Evolutionary conservation across 2,888 invertebrate genomes (phyloP).

Genomic region (Dermolepida albohirtum): DNA sequence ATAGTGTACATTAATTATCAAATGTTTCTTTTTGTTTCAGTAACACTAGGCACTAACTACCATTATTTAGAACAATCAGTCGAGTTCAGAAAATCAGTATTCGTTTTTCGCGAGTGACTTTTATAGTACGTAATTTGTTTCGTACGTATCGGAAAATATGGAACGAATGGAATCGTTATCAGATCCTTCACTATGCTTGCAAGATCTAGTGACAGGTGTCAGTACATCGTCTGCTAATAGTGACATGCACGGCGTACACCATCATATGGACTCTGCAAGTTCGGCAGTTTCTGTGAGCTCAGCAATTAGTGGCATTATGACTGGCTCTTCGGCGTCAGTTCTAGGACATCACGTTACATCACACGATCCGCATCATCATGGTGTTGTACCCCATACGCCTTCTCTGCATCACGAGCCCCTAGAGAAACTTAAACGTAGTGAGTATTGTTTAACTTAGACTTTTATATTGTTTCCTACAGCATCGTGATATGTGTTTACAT

Average conservation of each 20-base stretch:
- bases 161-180: constrained; percentile 77
- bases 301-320: constrained; percentile 71
- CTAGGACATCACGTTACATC: constrained; percentile 66
- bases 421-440: constrained; percentile 83
- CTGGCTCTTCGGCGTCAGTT: constrained; percentile 64
- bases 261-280: constrained; percentile 70
- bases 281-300: constrained; percentile 70
- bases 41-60: no score
- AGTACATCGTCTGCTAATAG: constrained; percentile 67
- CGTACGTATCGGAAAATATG: constrained; percentile 60
- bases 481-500: neutral
- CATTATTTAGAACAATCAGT: neutral
- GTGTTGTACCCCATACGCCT: constrained; percentile 71
- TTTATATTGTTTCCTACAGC: neutral
- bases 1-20: no score
- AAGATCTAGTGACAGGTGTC: constrained; percentile 77
- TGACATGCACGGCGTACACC: constrained; percentile 67
- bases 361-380: constrained; percentile 71
- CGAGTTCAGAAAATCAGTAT: constrained; percentile 2
- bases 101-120: constrained; percentile 1
- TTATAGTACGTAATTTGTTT: neutral
- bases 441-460: constrained; percentile 62
- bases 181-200: constrained; percentile 79
- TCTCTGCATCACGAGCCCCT: constrained; percentile 76
- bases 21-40: no score